These are phyloP conservation scores for Diadema setosum DNA, from an alignment of 35 echinoderm and acorn worm genomes.

Conservation along the genomic window DNA sequence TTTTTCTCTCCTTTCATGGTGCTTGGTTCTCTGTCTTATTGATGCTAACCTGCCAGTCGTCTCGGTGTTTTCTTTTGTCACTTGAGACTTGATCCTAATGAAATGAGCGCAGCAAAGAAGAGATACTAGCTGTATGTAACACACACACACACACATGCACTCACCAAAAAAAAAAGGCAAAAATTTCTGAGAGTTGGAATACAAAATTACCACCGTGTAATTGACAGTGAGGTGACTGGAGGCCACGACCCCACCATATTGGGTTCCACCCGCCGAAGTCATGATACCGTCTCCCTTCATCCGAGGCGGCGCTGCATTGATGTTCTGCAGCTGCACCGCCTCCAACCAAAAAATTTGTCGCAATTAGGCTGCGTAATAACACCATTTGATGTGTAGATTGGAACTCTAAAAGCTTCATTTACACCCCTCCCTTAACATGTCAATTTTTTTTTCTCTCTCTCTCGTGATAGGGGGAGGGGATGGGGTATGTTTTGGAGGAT, in stretches of 20 bases:
- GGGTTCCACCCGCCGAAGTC: neutral
- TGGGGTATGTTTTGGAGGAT: too few relatives aligned
- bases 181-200: neutral
- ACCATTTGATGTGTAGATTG: neutral
- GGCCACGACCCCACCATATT: neutral
- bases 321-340: neutral
- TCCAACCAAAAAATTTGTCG: neutral
- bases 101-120: too few relatives aligned
- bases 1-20: too few relatives aligned
- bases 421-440: too few relatives aligned
- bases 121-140: too few relatives aligned
- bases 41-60: too few relatives aligned
- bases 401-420: neutral
- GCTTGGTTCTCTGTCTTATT: too few relatives aligned
- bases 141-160: too few relatives aligned
- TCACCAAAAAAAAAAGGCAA: neutral
- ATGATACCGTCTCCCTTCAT: neutral
- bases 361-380: neutral
- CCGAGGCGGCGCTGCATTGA: neutral
- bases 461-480: too few relatives aligned
- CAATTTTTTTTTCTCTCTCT: too few relatives aligned
- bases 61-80: too few relatives aligned
- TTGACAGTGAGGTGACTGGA: neutral
- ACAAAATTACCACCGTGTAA: neutral
- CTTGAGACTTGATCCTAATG: too few relatives aligned